Base-by-base conservation (phyloP, 2,888 invertebrate genomes). In the Diplolepis rosae region DNA sequence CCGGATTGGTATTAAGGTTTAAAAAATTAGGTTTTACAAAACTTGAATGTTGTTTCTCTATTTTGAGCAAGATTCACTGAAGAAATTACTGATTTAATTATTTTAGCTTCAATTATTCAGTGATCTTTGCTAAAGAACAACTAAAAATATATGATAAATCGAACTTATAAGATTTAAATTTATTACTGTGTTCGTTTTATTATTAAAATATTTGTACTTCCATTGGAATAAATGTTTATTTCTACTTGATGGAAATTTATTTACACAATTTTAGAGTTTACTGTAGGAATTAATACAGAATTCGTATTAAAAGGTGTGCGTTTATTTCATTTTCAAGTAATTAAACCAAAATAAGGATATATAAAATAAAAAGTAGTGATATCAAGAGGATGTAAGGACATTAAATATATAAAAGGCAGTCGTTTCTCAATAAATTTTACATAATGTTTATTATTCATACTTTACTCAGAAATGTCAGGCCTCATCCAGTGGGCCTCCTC, bases 371-470 rank as follows among this genome's bases (percentile, higher is more conserved):
- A 32, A 9, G 32, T 9, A 32, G 32, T 9, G 11, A 32, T 32
- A 11, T n/a, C 2, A 39, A 24, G 7, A 7, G 6, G 3, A 39
- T 1, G n/a, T 22, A 39, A n/a, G 13, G 22, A 70, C 39, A 71
- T 68, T 67, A 66, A 52, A 13, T 30, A 15, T 13, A 13, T n/a
- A 72, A 32, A 32, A 32, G 11, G 11, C 48, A 48, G 9, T 48
- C 1, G 7, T 48, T 39, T 61, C 39, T 61, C 61, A 61, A 61
- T 85, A 84, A 85, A 85, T 85, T 87, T 85, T 85, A 85, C 84
- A 85, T 86, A 83, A 82, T 85, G 82, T 85, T 87, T 87, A 85
- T 85, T 85, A 84, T 82, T 84, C 80, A 81, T 85, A 84, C 80
- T 84, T 84, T 85, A 86, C 77, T 85, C 82, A 82, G 82, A 85